phyloP scores from a whole-genome alignment of 2,888 invertebrate genomes.

The Microdon myrmicae region DNA sequence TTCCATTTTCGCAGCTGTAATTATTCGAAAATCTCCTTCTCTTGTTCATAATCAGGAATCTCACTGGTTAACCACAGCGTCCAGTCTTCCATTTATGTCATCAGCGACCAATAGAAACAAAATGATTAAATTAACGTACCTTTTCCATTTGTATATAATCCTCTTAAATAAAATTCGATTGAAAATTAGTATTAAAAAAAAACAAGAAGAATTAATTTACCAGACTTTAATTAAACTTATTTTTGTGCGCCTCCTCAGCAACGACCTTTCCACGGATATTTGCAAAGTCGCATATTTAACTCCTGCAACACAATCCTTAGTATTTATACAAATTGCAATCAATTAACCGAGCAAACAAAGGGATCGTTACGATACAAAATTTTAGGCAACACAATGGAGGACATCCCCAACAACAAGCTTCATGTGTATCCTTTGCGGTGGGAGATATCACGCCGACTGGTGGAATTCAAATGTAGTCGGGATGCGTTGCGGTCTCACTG shows the following conservation, averaged over 20 bases:
- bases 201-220: conserved; percentile 23
- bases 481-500: conserved; percentile 34
- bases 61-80: no score
- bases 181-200: conserved; percentile 35
- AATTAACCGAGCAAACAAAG: conserved; percentile 61
- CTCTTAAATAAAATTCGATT: conserved; percentile 17
- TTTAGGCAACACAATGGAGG: conserved; percentile 27
- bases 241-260: neutral
- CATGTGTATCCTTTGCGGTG: conserved; percentile 27
- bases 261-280: conserved; percentile 13
- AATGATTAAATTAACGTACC: no score
- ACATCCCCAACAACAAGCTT: conserved; percentile 9
- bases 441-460: no score
- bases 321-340: conserved; percentile 66
- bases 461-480: conserved; percentile 1
- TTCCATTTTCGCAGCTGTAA: no score
- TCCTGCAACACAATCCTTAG: conserved; percentile 3
- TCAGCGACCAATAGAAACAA: no score
- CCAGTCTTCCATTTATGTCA: no score
- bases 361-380: conserved; percentile 53
- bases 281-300: conserved; percentile 1
- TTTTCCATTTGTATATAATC: no score
- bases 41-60: no score
- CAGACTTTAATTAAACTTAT: conserved; percentile 28
- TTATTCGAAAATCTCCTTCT: no score